phyloP scores from a whole-genome alignment of 2,113 vertebrate genomes.

The Aythya baeri region DNA sequence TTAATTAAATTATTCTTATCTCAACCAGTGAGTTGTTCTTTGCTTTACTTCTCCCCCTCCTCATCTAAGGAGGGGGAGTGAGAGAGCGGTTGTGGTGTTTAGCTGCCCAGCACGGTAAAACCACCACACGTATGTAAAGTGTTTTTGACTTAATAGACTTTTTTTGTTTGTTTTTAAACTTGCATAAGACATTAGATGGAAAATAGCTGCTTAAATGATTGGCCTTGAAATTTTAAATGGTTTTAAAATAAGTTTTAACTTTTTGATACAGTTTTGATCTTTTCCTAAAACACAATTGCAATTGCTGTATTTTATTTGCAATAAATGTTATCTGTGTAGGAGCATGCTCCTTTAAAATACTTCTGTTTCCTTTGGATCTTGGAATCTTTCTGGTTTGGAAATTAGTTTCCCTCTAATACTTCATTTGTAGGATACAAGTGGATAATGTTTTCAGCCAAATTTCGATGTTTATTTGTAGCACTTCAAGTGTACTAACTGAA shows the following conservation, averaged over 20 bases:
- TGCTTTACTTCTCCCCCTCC: too few relatives aligned
- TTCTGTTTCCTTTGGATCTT: neutral
- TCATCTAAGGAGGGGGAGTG: too few relatives aligned
- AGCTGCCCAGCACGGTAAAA: too few relatives aligned
- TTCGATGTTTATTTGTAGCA: neutral
- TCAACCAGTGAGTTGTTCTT: too few relatives aligned
- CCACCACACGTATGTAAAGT: neutral
- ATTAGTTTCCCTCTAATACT: neutral
- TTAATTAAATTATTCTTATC: too few relatives aligned
- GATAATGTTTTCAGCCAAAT: neutral
- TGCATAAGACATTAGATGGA: neutral
- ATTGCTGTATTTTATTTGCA: neutral
- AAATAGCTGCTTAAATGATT: neutral
- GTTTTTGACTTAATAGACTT: neutral
- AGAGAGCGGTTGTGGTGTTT: too few relatives aligned
- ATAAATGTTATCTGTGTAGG: neutral
- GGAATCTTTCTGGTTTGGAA: neutral
- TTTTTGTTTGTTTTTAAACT: neutral
- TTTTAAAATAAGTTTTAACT: neutral
- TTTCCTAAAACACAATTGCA: neutral
- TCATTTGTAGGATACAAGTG: neutral
- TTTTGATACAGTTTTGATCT: neutral
- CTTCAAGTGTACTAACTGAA: neutral
- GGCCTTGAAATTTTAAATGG: neutral
- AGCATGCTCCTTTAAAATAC: neutral